Evolutionary conservation across 2,113 vertebrate species (phyloP), one percentile per base, ranked within the genome.

Genomic region (Labeo catla): DNA sequence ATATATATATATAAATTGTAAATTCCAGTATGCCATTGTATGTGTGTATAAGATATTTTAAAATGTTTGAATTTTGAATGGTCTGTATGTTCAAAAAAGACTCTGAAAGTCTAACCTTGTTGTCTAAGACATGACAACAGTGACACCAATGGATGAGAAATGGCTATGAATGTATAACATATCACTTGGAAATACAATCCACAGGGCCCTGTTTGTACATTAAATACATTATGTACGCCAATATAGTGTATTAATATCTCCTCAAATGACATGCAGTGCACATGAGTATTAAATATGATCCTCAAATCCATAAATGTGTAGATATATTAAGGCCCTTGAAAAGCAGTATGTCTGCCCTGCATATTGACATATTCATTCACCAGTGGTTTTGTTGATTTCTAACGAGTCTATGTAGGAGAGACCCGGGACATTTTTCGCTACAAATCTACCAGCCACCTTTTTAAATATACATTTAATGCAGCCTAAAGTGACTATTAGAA

Each of bases 111-210:
- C 8, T n/a, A 49, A 13, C 5, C 10, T 8, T 50, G 82, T 7
- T 0, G 54, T 81, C 72, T 65, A 77, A 88, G 8, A 83, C 76
- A 87, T 85, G 83, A 50, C 90, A 90, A 91, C 83, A 90, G 85
- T 87, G 87, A 89, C 90, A 85, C 90, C 90, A 87, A 45, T 87
- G 88, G 90, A 86, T 83, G 59, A 70, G 47, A 82, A 5, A 82
- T 70, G 81, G 81, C 47, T 70, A 70, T 82, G 65, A 52, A 82
- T 82, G 16, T 16, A 70, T n/a, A 50, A 52, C 39, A 65, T 4
- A 34, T 47, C 65, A 70, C 47, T 52, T 52, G 52, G 61, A 81
- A 66, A 65, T 49, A 9, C 16, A 66, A 50, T 19, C 47, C 63
- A 68, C 63, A 9, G 59, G 45, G 23, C 45, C 10, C 11, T 47